Conservation (phyloP, 2,888 invertebrate genomes). For the Pammene fasciana region DNA sequence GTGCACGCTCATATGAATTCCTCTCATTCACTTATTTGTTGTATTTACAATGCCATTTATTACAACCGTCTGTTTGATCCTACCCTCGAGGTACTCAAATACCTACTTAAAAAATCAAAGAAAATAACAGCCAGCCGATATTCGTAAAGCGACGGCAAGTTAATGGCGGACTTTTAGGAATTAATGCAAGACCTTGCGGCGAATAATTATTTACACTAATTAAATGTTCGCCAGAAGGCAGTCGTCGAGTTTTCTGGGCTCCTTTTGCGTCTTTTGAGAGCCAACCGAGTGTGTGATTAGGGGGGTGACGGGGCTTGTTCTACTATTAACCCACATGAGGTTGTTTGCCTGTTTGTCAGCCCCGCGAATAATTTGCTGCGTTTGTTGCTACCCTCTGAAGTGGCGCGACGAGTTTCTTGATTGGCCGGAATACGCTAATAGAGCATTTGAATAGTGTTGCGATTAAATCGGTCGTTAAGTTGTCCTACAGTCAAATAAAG, state of each 20-base stretch:
- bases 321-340: slow-evolving; percentile 46
- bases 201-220: slow-evolving; percentile 68
- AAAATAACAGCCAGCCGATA: slow-evolving; percentile 44
- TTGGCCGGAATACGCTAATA: slow-evolving; percentile 5
- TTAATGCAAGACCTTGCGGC: slow-evolving; percentile 49
- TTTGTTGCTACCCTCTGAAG: slow-evolving; percentile 43
- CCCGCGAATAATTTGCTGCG: slow-evolving; percentile 46
- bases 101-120: slow-evolving; percentile 41
- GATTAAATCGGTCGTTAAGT: slow-evolving; percentile 1
- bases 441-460: neutral
- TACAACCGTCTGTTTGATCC: slow-evolving; percentile 34
- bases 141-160: slow-evolving; percentile 47
- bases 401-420: slow-evolving; percentile 22
- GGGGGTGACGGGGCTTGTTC: slow-evolving; percentile 58
- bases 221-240: slow-evolving; percentile 58
- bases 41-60: slow-evolving; percentile 37
- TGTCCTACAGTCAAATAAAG: neutral
- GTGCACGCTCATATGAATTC: slow-evolving; percentile 27
- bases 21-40: slow-evolving; percentile 31
- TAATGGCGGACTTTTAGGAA: slow-evolving; percentile 49
- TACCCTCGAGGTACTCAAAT: slow-evolving; percentile 32
- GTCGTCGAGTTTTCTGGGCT: slow-evolving; percentile 58
- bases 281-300: slow-evolving; percentile 73
- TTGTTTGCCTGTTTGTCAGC: slow-evolving; percentile 53
- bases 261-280: slow-evolving; percentile 62